Percentiles rank a stretch among this genome's conserved stretches.
These are phyloP conservation scores for Chiloscyllium plagiosum DNA, from an alignment of 2,113 vertebrate genomes.

Conservation along the genomic window DNA sequence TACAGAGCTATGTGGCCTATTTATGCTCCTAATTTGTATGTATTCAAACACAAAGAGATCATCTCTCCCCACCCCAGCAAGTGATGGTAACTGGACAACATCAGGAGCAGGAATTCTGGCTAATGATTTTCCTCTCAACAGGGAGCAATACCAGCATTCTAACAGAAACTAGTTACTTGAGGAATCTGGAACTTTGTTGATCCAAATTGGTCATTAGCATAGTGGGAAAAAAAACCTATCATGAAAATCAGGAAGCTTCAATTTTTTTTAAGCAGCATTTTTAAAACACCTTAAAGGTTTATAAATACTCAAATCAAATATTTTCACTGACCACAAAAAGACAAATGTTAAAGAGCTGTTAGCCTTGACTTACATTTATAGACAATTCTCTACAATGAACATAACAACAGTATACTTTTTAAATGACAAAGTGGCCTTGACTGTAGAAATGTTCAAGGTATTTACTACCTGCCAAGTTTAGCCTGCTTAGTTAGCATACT, in stretches of 20 bases:
- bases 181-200: not conserved
- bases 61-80: not conserved
- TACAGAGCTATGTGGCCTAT: too few species aligned
- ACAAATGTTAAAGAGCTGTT: not conserved
- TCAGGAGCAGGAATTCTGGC: not conserved
- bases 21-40: not conserved
- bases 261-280: not conserved
- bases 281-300: not conserved
- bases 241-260: not conserved
- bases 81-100: not conserved
- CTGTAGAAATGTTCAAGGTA: constrained; percentile 26
- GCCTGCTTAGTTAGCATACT: constrained; percentile 20
- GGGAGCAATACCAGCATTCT: not conserved
- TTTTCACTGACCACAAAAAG: not conserved
- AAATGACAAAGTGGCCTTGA: constrained; percentile 19
- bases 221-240: not conserved
- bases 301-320: not conserved
- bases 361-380: not conserved
- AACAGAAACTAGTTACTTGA: not conserved
- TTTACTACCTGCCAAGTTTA: constrained; percentile 22
- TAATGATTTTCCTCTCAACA: not conserved
- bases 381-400: not conserved
- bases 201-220: not conserved
- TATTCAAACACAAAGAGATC: not conserved
- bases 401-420: constrained; percentile 17